Evolutionary conservation across 2,113 vertebrate species (phyloP).

Genomic region (Colaptes auratus): DNA sequence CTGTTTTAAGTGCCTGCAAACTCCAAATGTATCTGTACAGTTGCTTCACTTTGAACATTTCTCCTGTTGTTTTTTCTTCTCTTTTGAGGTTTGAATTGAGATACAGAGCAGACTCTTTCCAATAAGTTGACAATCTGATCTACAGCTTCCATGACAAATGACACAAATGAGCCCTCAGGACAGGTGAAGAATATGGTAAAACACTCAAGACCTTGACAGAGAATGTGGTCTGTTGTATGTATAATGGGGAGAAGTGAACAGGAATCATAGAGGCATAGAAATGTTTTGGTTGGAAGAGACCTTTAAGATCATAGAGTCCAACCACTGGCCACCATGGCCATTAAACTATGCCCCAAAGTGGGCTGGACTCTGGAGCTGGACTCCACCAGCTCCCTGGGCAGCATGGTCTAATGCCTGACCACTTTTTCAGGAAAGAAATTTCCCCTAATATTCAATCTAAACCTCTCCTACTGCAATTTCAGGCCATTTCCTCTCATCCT

Average conservation of each 20-base stretch:
- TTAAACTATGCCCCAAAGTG: too few relatives aligned
- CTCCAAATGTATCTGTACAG: accelerated
- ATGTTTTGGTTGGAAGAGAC: too few relatives aligned
- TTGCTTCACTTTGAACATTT: not conserved
- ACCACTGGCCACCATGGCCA: too few relatives aligned
- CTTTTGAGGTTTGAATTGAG: not conserved
- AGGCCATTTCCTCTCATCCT: too few relatives aligned
- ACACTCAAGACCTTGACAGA: not conserved
- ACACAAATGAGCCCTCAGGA: not conserved
- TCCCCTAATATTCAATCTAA: too few relatives aligned
- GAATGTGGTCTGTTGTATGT: not conserved
- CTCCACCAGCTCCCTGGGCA: too few relatives aligned
- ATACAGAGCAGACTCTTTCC: not conserved
- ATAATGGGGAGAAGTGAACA: not conserved
- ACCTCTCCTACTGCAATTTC: too few relatives aligned
- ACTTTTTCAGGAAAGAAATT: too few relatives aligned
- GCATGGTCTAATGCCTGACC: too few relatives aligned
- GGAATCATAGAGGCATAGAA: too few relatives aligned
- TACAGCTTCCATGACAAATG: not conserved
- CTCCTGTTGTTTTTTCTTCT: not conserved
- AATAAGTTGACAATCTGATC: not conserved
- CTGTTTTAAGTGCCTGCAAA: not conserved
- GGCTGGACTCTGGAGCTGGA: too few relatives aligned
- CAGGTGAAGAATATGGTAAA: not conserved
- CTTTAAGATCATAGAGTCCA: too few relatives aligned